A percentile compares a stretch with the other conserved stretches of the same genome.
These are phyloP conservation scores for Paramormyrops hopkinsi DNA, from an alignment of 2,797 vertebrate species.

Conservation along the genomic window DNA sequence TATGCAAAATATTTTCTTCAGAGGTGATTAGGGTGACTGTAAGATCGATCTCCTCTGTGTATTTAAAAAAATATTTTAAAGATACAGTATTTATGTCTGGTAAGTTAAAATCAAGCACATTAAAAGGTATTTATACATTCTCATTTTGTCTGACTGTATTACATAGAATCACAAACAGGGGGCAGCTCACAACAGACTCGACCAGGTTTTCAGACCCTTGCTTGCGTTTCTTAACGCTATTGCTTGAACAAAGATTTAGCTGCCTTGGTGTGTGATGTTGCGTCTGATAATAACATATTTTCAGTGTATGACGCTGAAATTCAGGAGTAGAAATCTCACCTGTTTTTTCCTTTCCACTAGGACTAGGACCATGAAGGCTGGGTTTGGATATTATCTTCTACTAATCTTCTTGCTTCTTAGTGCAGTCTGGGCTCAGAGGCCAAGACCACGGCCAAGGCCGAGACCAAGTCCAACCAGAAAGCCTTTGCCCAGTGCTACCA, in stretches of 20 bases:
- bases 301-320: not conserved
- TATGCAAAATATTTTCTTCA: not conserved
- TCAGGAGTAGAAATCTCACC: not conserved
- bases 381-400: constrained; percentile 66
- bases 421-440: constrained; percentile 63
- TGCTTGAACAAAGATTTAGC: not conserved
- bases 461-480: constrained; percentile 34
- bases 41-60: not conserved
- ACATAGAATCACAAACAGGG: not conserved
- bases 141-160: not conserved
- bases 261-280: not conserved
- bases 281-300: not conserved
- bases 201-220: not conserved
- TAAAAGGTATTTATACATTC: not conserved
- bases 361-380: constrained; percentile 77
- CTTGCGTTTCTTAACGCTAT: not conserved
- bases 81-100: not conserved
- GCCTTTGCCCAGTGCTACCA: constrained; percentile 50
- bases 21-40: not conserved
- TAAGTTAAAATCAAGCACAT: not conserved
- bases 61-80: not conserved
- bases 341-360: not conserved
- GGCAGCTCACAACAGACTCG: not conserved
- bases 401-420: constrained; percentile 71
- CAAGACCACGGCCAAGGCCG: constrained; percentile 45